phyloP scores from a whole-genome alignment of 2,797 vertebrate species.

The Urocyon cinereoargenteus region DNA sequence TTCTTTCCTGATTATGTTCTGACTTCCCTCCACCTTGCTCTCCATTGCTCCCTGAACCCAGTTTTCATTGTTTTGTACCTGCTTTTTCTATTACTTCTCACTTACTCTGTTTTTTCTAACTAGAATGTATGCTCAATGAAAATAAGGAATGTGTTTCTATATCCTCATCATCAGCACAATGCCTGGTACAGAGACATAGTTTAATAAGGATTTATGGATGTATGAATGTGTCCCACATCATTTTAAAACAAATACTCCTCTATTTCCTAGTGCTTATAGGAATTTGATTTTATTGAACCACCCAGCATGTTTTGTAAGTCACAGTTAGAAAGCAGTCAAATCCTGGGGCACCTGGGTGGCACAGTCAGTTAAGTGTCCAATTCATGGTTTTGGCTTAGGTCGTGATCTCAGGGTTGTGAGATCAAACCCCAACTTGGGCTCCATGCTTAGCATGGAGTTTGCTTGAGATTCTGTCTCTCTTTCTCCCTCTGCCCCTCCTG shows the following conservation, averaged over 20 bases:
- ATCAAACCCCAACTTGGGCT: too few relatives aligned
- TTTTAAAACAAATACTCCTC: conserved; percentile 24
- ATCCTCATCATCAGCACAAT: neutral
- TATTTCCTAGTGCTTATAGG: neutral
- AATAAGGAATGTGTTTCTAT: neutral
- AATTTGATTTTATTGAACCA: conserved; percentile 13
- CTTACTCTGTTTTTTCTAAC: neutral
- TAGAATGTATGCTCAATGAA: neutral
- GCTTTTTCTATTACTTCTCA: neutral
- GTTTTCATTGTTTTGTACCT: neutral
- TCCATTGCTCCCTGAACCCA: neutral
- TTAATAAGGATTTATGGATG: neutral
- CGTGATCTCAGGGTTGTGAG: too few relatives aligned
- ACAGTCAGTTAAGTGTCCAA: too few relatives aligned
- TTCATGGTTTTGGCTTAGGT: too few relatives aligned
- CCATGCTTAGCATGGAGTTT: too few relatives aligned
- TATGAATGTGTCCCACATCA: neutral
- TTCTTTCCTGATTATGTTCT: neutral
- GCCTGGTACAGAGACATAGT: neutral
- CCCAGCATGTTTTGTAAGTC: neutral
- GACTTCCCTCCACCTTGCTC: neutral
- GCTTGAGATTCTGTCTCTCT: too few relatives aligned
- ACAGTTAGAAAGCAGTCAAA: neutral
- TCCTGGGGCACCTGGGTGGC: too few relatives aligned
- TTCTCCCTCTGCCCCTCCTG: too few relatives aligned